These are phyloP conservation scores for Cyrtorhinus lividipennis DNA, from an alignment of 1,140 invertebrate genomes.

Conservation along the genomic window DNA sequence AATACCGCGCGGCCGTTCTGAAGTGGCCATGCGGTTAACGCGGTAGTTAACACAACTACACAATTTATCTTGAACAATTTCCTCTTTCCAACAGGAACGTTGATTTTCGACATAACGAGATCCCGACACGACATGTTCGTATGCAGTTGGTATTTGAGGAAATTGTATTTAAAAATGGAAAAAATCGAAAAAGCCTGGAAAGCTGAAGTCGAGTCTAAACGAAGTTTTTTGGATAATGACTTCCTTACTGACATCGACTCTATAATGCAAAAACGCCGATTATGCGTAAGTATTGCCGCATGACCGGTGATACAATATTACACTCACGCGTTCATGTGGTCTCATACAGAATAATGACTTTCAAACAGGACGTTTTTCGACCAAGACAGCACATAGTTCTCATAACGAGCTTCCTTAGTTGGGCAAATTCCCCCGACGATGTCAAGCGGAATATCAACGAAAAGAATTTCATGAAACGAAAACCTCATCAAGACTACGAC, in stretches of 20 bases:
- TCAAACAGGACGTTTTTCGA: neutral
- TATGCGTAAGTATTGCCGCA: no score
- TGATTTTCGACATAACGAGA: neutral
- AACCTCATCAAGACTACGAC: neutral
- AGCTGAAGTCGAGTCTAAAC: neutral
- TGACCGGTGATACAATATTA: no score
- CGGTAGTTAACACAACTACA: no score
- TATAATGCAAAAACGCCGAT: no score
- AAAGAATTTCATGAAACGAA: neutral
- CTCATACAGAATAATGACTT: no score
- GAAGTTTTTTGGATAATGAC: no score
- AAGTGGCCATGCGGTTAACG: no score
- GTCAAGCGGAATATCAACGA: neutral
- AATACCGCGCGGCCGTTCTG: no score
- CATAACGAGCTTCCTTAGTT: neutral
- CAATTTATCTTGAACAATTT: no score
- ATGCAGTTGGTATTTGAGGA: neutral
- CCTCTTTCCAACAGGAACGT: neutral
- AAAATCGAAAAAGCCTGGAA: neutral
- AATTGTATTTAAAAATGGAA: neutral
- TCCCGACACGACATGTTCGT: neutral
- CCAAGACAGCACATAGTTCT: neutral
- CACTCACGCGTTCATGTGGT: no score
- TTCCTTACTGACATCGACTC: no score
- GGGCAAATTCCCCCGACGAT: conserved; percentile 1